phyloP scores from a whole-genome alignment of 2,888 invertebrate genomes.

The Chrysodeixis includens region DNA sequence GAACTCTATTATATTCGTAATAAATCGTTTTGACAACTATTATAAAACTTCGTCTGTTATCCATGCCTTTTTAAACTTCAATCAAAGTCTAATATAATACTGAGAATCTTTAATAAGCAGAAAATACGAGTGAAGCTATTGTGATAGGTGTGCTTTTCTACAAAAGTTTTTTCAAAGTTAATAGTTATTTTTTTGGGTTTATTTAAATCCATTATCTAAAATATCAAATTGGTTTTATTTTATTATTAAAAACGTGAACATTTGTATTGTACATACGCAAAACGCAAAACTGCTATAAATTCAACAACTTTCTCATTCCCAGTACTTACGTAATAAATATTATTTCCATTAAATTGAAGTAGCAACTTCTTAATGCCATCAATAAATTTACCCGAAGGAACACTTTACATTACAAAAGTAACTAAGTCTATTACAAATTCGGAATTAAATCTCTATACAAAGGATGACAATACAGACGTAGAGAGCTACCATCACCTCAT shows the following conservation, averaged over 20 bases:
- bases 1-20: conserved; percentile 14
- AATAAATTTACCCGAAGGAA: conserved; percentile 1
- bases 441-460: conserved; percentile 5
- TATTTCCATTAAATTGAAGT: background rate
- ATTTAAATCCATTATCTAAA: background rate
- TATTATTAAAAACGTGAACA: no score
- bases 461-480: background rate
- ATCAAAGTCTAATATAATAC: background rate
- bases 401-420: background rate
- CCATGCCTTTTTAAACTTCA: background rate
- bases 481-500: no score
- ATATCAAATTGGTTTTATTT: no score
- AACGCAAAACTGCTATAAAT: background rate
- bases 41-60: conserved; percentile 11
- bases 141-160: no score
- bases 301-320: background rate
- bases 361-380: conserved; percentile 5
- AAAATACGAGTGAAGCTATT: no score
- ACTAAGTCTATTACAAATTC: conserved; percentile 3
- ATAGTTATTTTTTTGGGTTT: background rate
- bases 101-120: background rate
- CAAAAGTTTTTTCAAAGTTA: no score
- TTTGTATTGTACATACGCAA: no score
- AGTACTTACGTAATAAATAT: background rate
- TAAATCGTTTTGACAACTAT: conserved; percentile 10